These are phyloP conservation scores for Pachypanchax playfairii DNA, from an alignment of 2,113 vertebrate genomes.

Conservation along the genomic window DNA sequence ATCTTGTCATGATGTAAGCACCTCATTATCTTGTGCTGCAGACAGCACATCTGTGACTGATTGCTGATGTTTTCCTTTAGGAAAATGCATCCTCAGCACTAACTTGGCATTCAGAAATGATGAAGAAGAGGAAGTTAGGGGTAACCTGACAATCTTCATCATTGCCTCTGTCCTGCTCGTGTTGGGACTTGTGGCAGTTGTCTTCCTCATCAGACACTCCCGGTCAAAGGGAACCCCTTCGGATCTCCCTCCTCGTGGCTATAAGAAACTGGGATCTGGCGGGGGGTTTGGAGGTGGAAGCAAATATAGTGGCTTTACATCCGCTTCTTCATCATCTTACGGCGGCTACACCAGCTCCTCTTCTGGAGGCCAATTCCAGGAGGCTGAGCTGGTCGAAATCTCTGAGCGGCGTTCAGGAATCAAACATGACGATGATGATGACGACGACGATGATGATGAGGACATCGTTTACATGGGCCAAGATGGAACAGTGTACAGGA, in stretches of 20 bases:
- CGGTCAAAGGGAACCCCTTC: conserved; percentile 67
- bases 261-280: conserved; percentile 86
- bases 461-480: conserved; percentile 97
- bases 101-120: conserved; percentile 67
- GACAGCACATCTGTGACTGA: not conserved
- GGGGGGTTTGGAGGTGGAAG: conserved; percentile 50
- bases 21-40: not conserved
- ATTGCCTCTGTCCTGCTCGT: conserved; percentile 82
- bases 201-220: conserved; percentile 81
- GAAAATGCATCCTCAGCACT: conserved; percentile 84
- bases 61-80: conserved; percentile 64
- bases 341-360: conserved; percentile 68
- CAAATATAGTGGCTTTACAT: conserved; percentile 58
- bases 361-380: conserved; percentile 73
- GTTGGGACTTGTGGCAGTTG: conserved; percentile 74
- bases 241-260: conserved; percentile 71
- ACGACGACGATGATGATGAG: conserved; percentile 85
- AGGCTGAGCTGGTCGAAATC: conserved; percentile 86
- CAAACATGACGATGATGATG: conserved; percentile 62
- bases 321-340: conserved; percentile 56
- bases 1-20: conserved; percentile 6
- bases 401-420: conserved; percentile 61
- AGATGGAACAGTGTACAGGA: conserved; percentile 93
- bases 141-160: conserved; percentile 81
- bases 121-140: conserved; percentile 54